Evolutionary conservation across 2,113 vertebrate genomes (phyloP), one percentile per base, ranked within the genome.

Genomic region (Varanus salvator): DNA sequence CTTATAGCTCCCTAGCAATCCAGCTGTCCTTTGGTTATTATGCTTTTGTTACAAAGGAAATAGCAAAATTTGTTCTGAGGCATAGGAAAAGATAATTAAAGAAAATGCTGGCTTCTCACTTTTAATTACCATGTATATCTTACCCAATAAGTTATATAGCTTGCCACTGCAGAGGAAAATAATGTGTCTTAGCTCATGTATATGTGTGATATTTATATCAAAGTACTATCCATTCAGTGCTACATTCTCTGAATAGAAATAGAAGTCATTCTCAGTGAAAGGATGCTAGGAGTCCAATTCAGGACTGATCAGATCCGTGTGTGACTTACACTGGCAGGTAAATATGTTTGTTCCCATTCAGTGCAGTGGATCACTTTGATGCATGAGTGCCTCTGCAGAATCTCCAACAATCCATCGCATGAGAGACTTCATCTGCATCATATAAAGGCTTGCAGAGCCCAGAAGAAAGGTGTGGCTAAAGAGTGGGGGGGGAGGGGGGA

Each of bases 1-100:
- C 85, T 93, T 93, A 81, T 89, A 92, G 90, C 92, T 95, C 92
- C 90, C 91, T 92, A 94, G 91, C 88, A 96, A 64, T 90, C 90
- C 92, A 91, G 95, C 91, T 95, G 93, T 91, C 90, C 77, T 90
- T 87, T 90, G 89, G 89, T 95, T 95, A 94, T 95, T 95, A 94
- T 94, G 93, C 94, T 95, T 93, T 93, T 94, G 89, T 93, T 93
- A 96, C 93, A 94, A 90, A 95, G 90, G 90, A 94, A 95, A 93
- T 95, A 95, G 93, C 3, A 21, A 3, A 21, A 91, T 95, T 94
- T 87, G 92, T 94, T 95, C 83, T 76, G 52, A 90, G 87, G 85
- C 88, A 91, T 44, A 77, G 87, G 80, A 85, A 91, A 0, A 1
- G 89, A 95, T 92, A 94, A 93, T 82, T 72, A 57, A 78, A 77